These are phyloP conservation scores for Nasonia giraulti DNA, from an alignment of 1,140 invertebrate genomes.

Conservation along the genomic window DNA sequence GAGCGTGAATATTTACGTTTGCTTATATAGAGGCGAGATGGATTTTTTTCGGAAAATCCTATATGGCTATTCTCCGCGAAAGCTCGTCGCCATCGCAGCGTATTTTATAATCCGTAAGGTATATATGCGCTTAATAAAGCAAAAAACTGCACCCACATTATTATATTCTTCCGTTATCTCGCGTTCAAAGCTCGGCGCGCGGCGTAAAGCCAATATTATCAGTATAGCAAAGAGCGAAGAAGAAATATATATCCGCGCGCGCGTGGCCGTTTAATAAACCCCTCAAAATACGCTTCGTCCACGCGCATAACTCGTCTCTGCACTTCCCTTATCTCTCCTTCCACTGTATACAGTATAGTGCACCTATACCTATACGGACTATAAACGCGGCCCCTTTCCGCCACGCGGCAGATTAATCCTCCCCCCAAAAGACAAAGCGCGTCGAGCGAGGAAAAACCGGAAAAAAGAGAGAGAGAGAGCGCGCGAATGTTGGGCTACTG, in stretches of 20 bases:
- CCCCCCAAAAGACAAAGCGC: neutral
- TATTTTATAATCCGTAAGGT: too few relatives aligned
- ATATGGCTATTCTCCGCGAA: too few relatives aligned
- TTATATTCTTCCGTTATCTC: neutral
- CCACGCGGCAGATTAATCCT: neutral
- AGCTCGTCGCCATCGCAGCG: too few relatives aligned
- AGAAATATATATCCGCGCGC: neutral
- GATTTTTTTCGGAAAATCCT: too few relatives aligned
- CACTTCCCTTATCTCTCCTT: neutral
- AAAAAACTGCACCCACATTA: neutral
- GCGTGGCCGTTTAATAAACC: neutral
- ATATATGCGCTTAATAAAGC: too few relatives aligned
- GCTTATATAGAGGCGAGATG: too few relatives aligned
- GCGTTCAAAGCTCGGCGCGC: neutral
- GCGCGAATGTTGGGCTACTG: too few relatives aligned
- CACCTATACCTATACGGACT: neutral
- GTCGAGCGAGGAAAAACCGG: neutral
- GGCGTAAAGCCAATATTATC: neutral
- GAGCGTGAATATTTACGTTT: too few relatives aligned
- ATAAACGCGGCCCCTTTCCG: neutral
- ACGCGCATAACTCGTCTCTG: neutral
- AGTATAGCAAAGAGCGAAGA: neutral
- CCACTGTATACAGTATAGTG: too few relatives aligned
- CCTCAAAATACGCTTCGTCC: neutral
- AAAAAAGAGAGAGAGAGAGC: too few relatives aligned